A percentile compares a stretch with the other conserved stretches of the same genome.
These are phyloP conservation scores for Sciaenops ocellatus DNA, from an alignment of 2,797 vertebrate species.

Conservation along the genomic window DNA sequence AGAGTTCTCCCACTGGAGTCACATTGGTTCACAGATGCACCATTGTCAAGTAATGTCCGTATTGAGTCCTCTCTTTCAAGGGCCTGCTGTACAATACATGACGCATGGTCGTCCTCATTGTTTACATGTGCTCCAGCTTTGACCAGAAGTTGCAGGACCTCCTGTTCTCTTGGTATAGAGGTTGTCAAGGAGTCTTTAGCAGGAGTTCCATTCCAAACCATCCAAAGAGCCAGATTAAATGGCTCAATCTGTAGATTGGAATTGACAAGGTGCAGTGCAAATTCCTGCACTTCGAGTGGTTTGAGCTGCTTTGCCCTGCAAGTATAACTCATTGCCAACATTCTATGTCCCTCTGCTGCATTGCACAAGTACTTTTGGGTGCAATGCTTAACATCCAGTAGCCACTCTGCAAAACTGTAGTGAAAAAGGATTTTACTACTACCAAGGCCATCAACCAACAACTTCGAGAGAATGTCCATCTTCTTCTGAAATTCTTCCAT, in stretches of 20 bases:
- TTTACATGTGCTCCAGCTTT: constrained; percentile 97
- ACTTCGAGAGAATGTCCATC: constrained; percentile 96
- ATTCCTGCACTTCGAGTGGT: constrained; percentile 95
- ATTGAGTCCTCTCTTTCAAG: constrained; percentile 97
- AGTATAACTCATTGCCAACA: constrained; percentile 98
- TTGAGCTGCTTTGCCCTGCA: constrained; percentile 94
- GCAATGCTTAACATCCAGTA: constrained; percentile 99
- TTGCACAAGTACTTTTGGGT: constrained; percentile 99
- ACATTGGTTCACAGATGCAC: constrained; percentile 94
- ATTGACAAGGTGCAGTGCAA: constrained; percentile 95
- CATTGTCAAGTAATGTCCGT: constrained; percentile 94
- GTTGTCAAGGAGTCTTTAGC: constrained; percentile 95
- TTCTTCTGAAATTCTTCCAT: constrained; percentile 99
- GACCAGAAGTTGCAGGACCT: constrained; percentile 96
- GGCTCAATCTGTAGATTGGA: constrained; percentile 95
- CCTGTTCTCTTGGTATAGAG: constrained; percentile 96
- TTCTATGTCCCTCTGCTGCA: constrained; percentile 95
- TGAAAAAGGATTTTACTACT: constrained; percentile 97
- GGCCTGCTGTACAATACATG: constrained; percentile 95
- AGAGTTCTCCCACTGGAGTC: constrained; percentile 95
- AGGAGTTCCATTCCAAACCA: constrained; percentile 98
- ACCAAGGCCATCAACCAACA: constrained; percentile 93
- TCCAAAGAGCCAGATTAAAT: constrained; percentile 96
- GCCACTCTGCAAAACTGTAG: constrained; percentile 98
- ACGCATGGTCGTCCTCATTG: constrained; percentile 93